These are phyloP conservation scores for Matsumyia berberina DNA, from an alignment of 2,888 invertebrate genomes.

Conservation along the genomic window DNA sequence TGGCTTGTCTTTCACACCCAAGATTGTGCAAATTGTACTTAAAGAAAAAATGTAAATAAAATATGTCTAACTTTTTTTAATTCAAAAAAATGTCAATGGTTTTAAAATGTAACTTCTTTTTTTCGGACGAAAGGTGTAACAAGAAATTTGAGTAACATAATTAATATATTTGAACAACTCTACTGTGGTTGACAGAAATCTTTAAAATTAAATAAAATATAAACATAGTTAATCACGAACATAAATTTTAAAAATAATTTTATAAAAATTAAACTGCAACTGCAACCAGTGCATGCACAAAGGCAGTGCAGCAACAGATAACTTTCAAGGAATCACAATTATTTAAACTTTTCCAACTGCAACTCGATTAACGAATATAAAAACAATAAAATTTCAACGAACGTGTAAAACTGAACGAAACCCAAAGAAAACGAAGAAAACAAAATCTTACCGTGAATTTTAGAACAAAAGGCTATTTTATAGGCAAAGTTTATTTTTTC, in stretches of 20 bases:
- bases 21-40: constrained; percentile 28
- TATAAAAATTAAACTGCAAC: constrained; percentile 38
- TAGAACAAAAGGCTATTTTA: constrained; percentile 42
- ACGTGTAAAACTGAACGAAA: constrained; percentile 60
- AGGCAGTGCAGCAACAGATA: constrained; percentile 67
- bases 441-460: constrained; percentile 69
- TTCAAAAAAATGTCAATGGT: not conserved
- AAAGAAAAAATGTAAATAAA: not conserved
- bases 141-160: not conserved
- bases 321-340: constrained; percentile 7
- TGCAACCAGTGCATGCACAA: constrained; percentile 69
- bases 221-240: constrained; percentile 2
- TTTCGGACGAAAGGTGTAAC: constrained; percentile 10
- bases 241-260: not conserved
- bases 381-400: constrained; percentile 17
- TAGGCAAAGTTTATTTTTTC: constrained; percentile 44
- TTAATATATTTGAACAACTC: constrained; percentile 10
- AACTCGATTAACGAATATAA: not conserved
- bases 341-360: constrained; percentile 3
- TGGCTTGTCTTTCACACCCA: not conserved
- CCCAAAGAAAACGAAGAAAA: constrained; percentile 41
- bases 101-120: not conserved
- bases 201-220: constrained; percentile 15
- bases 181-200: not conserved
- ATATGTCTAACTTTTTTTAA: constrained; percentile 4